Evolutionary conservation across 2,797 vertebrate genomes (phyloP).

Genomic region (Octomys mimax): DNA sequence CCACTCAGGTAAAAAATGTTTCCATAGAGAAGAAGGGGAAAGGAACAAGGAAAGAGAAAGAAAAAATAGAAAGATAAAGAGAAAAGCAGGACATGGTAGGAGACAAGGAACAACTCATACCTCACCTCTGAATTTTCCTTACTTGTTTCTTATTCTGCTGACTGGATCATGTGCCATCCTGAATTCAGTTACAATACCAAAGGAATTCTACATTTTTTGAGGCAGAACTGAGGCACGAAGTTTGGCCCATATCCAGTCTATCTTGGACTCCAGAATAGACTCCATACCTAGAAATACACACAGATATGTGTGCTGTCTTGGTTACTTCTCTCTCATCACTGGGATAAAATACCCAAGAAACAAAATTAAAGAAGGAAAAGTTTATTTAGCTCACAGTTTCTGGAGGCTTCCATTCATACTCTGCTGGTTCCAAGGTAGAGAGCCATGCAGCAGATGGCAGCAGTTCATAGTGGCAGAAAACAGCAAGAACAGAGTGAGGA

Average conservation of each 20-base stretch:
- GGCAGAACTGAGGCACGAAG: neutral
- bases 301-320: too few species aligned
- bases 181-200: neutral
- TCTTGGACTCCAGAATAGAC: neutral
- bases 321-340: too few species aligned
- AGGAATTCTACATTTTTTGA: neutral
- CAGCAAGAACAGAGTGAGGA: too few species aligned
- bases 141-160: neutral
- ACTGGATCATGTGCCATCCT: neutral
- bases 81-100: neutral
- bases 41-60: neutral
- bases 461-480: too few species aligned
- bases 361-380: too few species aligned
- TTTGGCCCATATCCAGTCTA: neutral
- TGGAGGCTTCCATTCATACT: too few species aligned
- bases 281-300: neutral
- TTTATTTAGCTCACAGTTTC: too few species aligned
- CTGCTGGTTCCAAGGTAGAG: too few species aligned
- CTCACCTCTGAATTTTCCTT: neutral
- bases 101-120: neutral
- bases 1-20: neutral
- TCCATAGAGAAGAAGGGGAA: neutral
- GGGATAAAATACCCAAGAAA: too few species aligned
- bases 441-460: too few species aligned
- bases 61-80: neutral